Evolutionary conservation across 2,797 vertebrate genomes (phyloP), one percentile per base, ranked within the genome.

Genomic region (Lepidocolaptes lacrymiger): DNA sequence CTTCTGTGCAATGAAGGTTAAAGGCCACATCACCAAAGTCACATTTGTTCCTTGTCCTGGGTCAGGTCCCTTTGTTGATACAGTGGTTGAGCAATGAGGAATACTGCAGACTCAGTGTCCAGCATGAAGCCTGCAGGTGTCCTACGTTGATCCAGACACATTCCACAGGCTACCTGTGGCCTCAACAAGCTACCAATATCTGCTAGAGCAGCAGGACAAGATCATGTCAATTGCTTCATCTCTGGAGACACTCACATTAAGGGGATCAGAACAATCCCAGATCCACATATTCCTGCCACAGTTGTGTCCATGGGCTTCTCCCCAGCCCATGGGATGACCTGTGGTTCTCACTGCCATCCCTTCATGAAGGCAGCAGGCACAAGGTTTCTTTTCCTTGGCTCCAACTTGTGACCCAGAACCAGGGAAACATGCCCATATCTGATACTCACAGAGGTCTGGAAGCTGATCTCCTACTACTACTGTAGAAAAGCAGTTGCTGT

Each of bases 51-150:
- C 86, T 72, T 26, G 14, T 16, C 71, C 51, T 1, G 3, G 75
- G 36, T 59, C 73, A 73, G 77, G 69, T 83, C 62, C 3, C 74
- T 80, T 52, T 36, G 75, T 18, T 81, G 82, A 59, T 74, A 79
- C 71, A 88, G 44, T 12, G 28, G 48, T 83, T 85, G 73, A 91
- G 59, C 81, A 93, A 88, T 23, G 24, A 95, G 77, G 62, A 63
- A 52, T 30, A 52, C 17, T 52, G 28, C 51, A 52, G 51, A 30
- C 51, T 18, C 49, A 51, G 16, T 51, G 49, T 52, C 28, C 51
- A 52, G 51, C 51, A 30, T 19, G 18, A 52, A 52, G 51, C 28
- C 28, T 52, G 51, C 17, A 30, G 28, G 17, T 12, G 28, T 52
- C 28, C 28, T 19, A 12, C 51, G 7, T 17, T 52, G 51, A 30